Conservation (phyloP, 2,113 vertebrate genomes). For the Mormoops blainvillei region DNA sequence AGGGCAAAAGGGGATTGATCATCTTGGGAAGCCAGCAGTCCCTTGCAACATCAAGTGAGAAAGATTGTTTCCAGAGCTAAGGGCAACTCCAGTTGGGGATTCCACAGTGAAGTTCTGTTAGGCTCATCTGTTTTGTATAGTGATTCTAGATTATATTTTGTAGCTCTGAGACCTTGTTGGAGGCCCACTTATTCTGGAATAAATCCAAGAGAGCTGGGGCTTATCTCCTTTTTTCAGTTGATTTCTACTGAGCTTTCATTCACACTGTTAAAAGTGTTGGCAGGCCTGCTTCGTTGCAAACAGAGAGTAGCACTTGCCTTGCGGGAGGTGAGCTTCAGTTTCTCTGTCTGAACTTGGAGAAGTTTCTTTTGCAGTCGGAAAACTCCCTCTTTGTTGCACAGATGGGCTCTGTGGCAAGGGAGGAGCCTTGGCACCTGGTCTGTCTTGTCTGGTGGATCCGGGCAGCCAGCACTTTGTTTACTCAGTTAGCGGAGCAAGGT, state of each 20-base stretch:
- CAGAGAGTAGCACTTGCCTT: not conserved
- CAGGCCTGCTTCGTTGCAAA: not conserved
- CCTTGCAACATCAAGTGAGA: not conserved
- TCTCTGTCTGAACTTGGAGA: not conserved
- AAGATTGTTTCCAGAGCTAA: constrained; percentile 34
- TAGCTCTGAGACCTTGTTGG: constrained; percentile 15
- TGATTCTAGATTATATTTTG: constrained; percentile 32
- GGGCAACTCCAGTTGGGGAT: not conserved
- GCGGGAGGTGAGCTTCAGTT: not conserved
- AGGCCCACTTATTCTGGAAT: not conserved
- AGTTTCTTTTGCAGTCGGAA: not conserved
- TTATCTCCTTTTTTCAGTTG: not conserved
- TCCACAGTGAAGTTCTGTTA: not conserved
- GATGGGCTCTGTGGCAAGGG: not conserved
- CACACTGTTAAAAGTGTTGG: not conserved
- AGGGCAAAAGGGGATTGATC: not conserved
- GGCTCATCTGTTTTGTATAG: constrained; percentile 21
- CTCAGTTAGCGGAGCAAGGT: not conserved
- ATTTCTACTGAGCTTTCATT: not conserved
- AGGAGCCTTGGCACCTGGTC: not conserved
- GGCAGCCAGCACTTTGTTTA: not conserved
- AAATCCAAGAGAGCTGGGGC: not conserved
- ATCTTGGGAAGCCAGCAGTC: not conserved
- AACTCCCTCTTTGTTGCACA: not conserved
- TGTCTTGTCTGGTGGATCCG: not conserved